Evolutionary conservation across 1,140 invertebrate species (phyloP).

Genomic region (Caerostris darwini): DNA sequence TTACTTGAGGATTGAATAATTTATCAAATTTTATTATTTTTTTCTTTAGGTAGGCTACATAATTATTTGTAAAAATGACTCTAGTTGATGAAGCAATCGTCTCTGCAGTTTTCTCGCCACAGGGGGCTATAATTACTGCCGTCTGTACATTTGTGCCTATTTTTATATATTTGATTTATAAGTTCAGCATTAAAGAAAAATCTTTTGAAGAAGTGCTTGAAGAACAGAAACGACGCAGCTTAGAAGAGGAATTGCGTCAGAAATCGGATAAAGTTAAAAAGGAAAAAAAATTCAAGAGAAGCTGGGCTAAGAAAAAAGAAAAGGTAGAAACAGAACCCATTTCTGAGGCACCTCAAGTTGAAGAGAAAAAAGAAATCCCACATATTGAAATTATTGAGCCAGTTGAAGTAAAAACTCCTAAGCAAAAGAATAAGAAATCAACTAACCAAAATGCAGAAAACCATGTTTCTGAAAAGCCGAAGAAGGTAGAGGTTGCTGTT

Average conservation of each 20-base stretch:
- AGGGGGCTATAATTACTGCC: neutral
- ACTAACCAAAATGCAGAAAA: neutral
- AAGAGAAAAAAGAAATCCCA: constrained; percentile 45
- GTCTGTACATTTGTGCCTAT: neutral
- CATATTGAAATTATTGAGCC: constrained; percentile 66
- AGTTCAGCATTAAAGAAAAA: constrained; percentile 66
- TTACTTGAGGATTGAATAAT: neutral
- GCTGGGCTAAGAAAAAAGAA: constrained; percentile 65
- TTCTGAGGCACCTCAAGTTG: neutral
- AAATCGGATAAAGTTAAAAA: constrained; percentile 70
- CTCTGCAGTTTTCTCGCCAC: neutral
- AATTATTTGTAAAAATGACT: neutral
- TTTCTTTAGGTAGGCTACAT: neutral
- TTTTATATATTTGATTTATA: constrained; percentile 60
- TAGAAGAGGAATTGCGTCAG: constrained; percentile 57
- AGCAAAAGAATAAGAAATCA: constrained; percentile 59
- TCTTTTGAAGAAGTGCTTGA: constrained; percentile 76
- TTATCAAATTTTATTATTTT: neutral
- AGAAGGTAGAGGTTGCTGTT: constrained; percentile 54
- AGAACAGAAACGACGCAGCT: constrained; percentile 71
- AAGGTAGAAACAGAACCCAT: constrained; percentile 23
- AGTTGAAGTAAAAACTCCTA: constrained; percentile 56
- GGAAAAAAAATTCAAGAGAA: constrained; percentile 73
- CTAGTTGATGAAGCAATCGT: constrained; percentile 39
- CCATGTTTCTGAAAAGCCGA: neutral